Evolutionary conservation across 92 coral and sea anemone genomes (phyloP), one percentile per base, ranked within the genome.

Genomic region (Epizoanthus stellaris): DNA sequence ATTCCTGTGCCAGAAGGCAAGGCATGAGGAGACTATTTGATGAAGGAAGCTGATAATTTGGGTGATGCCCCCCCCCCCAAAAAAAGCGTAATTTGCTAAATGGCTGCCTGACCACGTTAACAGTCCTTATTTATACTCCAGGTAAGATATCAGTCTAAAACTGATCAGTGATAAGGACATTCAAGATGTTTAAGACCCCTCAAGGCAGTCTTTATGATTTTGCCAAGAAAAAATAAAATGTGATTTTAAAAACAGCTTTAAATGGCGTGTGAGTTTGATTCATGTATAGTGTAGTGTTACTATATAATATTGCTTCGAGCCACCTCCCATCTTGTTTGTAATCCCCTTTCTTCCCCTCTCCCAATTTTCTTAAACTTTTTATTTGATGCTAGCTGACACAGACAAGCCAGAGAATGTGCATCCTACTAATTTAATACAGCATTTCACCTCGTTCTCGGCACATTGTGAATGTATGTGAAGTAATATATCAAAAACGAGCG

Each of bases 171-270:
- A 5, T 63, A 42, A 79, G 72, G 70, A 79, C 42, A 63, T 13
- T 30, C 65, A 45, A 79, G 71, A 63, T 79, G 72, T 79, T 63
- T 62, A 79, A 75, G 83, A 63, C 61, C 58, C 60, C 45, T n/a
- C n/a, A 43, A 43, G 72, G 83, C 83, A 79, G 83, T 79, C 83
- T 19, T 30, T 20, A 81, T 91, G 95, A 93, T 91, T 93, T 86
- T 82, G 90, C 82, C 88, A 89, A 70, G 82, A 89, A 89, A 85
- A 89, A 93, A 88, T 93, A 93, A 93, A 87, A 73, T 80, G 88
- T 93, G 97, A 93, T 93, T 93, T 93, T 93, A 91, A 91, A 84
- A 75, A 76, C 75, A 77, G 68, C 62, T 59, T 80, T 70, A 54
- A 69, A 60, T 25, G 14, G 85, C 82, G 53, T 77, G 17, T 84